A percentile compares a stretch with the other conserved stretches of the same genome.
These are phyloP conservation scores for Poecilia wingei DNA, from an alignment of 2,797 vertebrate species.

Conservation along the genomic window DNA sequence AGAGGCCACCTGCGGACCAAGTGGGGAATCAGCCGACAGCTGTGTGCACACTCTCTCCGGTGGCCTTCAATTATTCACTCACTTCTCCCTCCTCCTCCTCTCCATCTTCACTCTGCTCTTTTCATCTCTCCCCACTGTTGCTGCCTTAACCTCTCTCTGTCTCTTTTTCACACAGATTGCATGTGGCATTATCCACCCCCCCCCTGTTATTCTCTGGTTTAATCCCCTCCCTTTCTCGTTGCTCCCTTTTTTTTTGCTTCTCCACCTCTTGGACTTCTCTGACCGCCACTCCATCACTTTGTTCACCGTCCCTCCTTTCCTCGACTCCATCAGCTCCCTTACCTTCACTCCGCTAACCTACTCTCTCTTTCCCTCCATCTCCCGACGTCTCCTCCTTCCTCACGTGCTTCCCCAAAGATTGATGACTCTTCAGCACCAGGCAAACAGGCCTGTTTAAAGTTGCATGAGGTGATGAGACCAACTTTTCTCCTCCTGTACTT, in stretches of 20 bases:
- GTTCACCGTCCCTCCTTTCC: slow-evolving; percentile 5
- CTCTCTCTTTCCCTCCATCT: slow-evolving; percentile 56
- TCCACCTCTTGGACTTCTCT: slow-evolving; percentile 29
- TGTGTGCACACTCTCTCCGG: slow-evolving; percentile 77
- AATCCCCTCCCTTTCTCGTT: slow-evolving; percentile 37
- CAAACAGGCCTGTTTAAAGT: slow-evolving; percentile 81
- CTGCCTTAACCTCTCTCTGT: slow-evolving; percentile 51
- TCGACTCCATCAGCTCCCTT: slow-evolving; percentile 43
- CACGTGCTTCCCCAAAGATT: slow-evolving; percentile 78
- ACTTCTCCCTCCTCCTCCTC: slow-evolving; percentile 47
- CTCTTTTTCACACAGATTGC: slow-evolving; percentile 41
- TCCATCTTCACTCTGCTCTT: slow-evolving; percentile 67
- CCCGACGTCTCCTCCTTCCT: slow-evolving; percentile 57
- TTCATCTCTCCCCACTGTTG: slow-evolving; percentile 59
- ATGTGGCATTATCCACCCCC: slow-evolving; percentile 31
- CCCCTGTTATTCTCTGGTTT: slow-evolving; percentile 40
- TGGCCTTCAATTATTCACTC: slow-evolving; percentile 80
- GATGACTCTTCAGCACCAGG: slow-evolving; percentile 78
- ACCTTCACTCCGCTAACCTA: slow-evolving; percentile 67
- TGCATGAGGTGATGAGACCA: slow-evolving; percentile 83
- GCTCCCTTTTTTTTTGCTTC: slow-evolving; percentile 22
- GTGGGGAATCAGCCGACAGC: slow-evolving; percentile 74
- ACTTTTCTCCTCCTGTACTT: slow-evolving; percentile 48
- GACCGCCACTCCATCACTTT: slow-evolving; percentile 49
- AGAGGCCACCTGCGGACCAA: slow-evolving; percentile 77